Evolutionary conservation across 1,140 invertebrate genomes (phyloP), one percentile per base, ranked within the genome.

Genomic region (Tetramorium alpestre): DNA sequence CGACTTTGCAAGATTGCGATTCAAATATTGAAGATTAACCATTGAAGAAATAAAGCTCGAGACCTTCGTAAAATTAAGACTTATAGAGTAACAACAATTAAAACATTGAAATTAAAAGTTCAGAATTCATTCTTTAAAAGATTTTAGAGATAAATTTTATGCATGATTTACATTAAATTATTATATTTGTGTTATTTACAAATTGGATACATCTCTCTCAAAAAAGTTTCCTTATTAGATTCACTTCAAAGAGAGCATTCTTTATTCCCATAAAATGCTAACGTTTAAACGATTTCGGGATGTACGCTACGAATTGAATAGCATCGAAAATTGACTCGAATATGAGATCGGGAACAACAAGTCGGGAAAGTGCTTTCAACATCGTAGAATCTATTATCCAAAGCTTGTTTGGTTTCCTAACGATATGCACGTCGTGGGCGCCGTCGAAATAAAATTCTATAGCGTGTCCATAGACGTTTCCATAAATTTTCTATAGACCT

Each of bases 401-500:
- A 73, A 60, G 51, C 56, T 62, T 84, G 69, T 49, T 82, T 84
- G 44, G 44, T 22, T 3, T 60, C 13, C 6, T 84, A 73, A 84
- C 69, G 80, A 73, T 38, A 67, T 22, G n/a, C 8, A 1, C 18
- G 8, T 7, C 11, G 41, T 25, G 41, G 7, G 64, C 38, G 38
- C 11, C n/a, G 25, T 60, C 11, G 56, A 49, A 73, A n/a, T 73
- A 84, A 84, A 84, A 84, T 44, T 75, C 56, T 75, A 75, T 38
- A 44, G 41, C 78, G 16, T 58, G 13, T 82, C 51, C 65, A 72
- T 38, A 22, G 25, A 60, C 69, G 33, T 60, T 82, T 84, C 44
- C 54, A 84, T 49, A 62, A 84, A 84, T 75, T 60, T 62, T 13
- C 69, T 62, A 84, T 73, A 75, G 69, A 75, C 25, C 11, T 18